A percentile compares a stretch with the other conserved stretches of the same genome.
These are phyloP conservation scores for Neotragus moschatus DNA, from an alignment of 2,113 vertebrate genomes.

Conservation along the genomic window DNA sequence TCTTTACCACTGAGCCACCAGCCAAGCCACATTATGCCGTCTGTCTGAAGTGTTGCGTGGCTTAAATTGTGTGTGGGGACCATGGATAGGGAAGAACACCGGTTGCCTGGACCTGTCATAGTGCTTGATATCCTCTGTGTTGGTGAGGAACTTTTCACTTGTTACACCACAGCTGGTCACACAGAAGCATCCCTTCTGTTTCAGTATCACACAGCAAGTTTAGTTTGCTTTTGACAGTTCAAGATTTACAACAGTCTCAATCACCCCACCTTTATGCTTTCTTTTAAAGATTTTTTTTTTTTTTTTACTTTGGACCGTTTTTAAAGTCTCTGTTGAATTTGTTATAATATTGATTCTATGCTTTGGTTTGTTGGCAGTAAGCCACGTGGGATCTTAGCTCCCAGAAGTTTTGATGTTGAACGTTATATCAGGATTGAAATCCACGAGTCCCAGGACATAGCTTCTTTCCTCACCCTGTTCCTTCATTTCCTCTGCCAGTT, in stretches of 20 bases:
- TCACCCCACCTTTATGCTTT: neutral
- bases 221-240: neutral
- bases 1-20: neutral
- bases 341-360: neutral
- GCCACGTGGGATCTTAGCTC: neutral
- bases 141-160: neutral
- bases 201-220: neutral
- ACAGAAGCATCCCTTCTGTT: neutral
- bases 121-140: neutral
- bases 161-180: neutral
- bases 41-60: neutral
- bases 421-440: neutral
- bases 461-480: neutral
- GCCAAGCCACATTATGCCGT: rapidly evolving
- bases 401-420: neutral
- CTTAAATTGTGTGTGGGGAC: neutral
- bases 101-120: neutral
- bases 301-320: neutral
- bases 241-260: neutral
- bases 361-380: neutral
- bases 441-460: neutral
- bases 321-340: neutral
- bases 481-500: neutral
- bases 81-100: too few species aligned
- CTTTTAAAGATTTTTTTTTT: neutral